Conservation (phyloP, 2,888 invertebrate genomes). For the Leptopilina myrica region DNA sequence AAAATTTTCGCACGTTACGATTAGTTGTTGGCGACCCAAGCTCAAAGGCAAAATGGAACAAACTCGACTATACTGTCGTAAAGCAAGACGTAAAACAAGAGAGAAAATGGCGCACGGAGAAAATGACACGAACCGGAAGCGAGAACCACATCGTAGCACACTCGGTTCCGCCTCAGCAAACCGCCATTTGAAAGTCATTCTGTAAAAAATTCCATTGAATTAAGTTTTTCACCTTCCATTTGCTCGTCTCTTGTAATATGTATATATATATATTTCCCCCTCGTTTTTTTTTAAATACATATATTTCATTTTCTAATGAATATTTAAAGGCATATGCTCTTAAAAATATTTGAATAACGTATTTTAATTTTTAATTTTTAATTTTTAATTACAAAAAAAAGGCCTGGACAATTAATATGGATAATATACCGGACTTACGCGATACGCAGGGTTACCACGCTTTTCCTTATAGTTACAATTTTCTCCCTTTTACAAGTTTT, state of each 20-base stretch:
- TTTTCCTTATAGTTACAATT: too few relatives aligned
- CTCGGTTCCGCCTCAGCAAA: constrained; percentile 34
- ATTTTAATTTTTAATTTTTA: too few relatives aligned
- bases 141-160: constrained; percentile 31
- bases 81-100: constrained; percentile 38
- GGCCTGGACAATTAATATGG: too few relatives aligned
- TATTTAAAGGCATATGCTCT: not conserved
- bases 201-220: constrained; percentile 30
- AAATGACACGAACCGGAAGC: constrained; percentile 40
- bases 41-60: constrained; percentile 33
- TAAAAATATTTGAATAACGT: not conserved
- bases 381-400: too few relatives aligned
- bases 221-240: not conserved
- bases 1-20: constrained; percentile 39
- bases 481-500: too few relatives aligned
- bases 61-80: constrained; percentile 21
- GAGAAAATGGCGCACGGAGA: constrained; percentile 29
- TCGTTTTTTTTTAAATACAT: not conserved
- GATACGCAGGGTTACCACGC: too few relatives aligned
- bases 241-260: not conserved
- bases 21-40: constrained; percentile 18
- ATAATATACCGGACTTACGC: too few relatives aligned
- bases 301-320: not conserved
- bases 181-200: constrained; percentile 37
- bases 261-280: not conserved